A percentile compares a stretch with the other conserved stretches of the same genome.
Evolutionary conservation across 2,888 invertebrate genomes (phyloP).

Genomic region (Pycnomerus fuliginosus): DNA sequence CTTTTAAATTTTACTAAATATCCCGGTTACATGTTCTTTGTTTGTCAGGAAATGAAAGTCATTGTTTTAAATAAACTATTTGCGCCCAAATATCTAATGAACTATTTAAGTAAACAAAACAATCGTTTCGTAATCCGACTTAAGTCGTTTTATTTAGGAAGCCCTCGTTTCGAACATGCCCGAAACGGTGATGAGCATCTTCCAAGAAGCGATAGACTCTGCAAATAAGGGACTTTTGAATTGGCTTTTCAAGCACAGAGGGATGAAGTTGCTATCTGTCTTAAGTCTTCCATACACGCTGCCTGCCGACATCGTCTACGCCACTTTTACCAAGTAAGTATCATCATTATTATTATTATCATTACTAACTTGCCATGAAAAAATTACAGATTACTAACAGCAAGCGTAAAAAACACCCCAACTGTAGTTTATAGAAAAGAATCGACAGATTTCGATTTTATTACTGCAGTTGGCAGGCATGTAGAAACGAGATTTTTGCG

Average conservation of each 20-base stretch:
- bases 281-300: slow-evolving; percentile 83
- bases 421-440: slow-evolving; percentile 31
- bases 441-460: slow-evolving; percentile 43
- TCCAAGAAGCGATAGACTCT: slow-evolving; percentile 91
- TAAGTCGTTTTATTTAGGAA: slow-evolving; percentile 67
- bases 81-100: no score
- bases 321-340: slow-evolving; percentile 84
- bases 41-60: no score
- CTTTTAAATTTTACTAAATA: no score
- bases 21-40: no score
- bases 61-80: no score
- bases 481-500: slow-evolving; percentile 50
- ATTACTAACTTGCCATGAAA: slow-evolving; percentile 2
- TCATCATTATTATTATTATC: not conserved
- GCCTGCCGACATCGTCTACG: slow-evolving; percentile 85
- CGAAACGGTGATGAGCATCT: slow-evolving; percentile 83
- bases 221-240: slow-evolving; percentile 89
- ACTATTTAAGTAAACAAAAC: no score
- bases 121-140: no score
- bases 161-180: slow-evolving; percentile 86
- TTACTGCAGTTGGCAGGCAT: slow-evolving; percentile 50
- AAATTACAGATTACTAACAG: slow-evolving; percentile 33
- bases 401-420: slow-evolving; percentile 26
- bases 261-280: slow-evolving; percentile 77
- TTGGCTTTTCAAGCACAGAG: slow-evolving; percentile 84